These are phyloP conservation scores for Pteropus rufus DNA, from an alignment of 2,797 vertebrate species.

Conservation along the genomic window DNA sequence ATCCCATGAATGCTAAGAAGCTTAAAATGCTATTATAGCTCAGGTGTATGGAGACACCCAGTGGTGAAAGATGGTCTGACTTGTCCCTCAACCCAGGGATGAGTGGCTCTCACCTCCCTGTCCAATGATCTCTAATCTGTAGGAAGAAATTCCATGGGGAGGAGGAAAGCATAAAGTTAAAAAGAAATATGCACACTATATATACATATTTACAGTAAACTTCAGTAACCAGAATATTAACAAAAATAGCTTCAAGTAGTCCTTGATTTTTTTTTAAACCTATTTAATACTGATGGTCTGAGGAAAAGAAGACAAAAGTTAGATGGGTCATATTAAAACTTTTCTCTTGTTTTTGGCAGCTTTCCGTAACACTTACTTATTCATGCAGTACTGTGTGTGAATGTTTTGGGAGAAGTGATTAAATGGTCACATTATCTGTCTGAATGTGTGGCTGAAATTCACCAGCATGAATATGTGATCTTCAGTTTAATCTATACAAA, in stretches of 20 bases:
- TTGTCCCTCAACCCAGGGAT: neutral
- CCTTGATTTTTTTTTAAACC: slow-evolving; percentile 83
- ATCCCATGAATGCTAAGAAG: slow-evolving; percentile 45
- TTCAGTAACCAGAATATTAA: slow-evolving; percentile 81
- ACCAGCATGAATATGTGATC: slow-evolving; percentile 2
- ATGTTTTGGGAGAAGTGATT: slow-evolving; percentile 49
- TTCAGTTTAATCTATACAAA: slow-evolving; percentile 37
- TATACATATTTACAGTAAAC: slow-evolving; percentile 81
- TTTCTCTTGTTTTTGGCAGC: slow-evolving; percentile 81
- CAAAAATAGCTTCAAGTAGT: slow-evolving; percentile 86
- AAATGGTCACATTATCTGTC: slow-evolving; percentile 20
- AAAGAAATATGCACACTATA: slow-evolving; percentile 65
- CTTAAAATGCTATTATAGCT: slow-evolving; percentile 23
- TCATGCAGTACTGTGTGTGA: slow-evolving; percentile 76
- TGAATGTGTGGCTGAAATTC: slow-evolving; percentile 22
- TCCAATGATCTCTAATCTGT: slow-evolving; percentile 14
- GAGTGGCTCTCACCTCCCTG: neutral
- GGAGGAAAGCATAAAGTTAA: slow-evolving; percentile 62
- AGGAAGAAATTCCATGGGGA: slow-evolving; percentile 58
- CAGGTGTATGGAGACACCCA: slow-evolving; percentile 26
- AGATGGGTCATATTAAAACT: slow-evolving; percentile 77
- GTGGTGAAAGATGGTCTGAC: slow-evolving; percentile 33
- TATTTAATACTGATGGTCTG: slow-evolving; percentile 89
- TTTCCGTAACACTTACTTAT: slow-evolving; percentile 73
- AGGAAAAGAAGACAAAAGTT: slow-evolving; percentile 73